Conservation (phyloP, 2,888 invertebrate genomes). For the Marasmarcha lunaedactyla region DNA sequence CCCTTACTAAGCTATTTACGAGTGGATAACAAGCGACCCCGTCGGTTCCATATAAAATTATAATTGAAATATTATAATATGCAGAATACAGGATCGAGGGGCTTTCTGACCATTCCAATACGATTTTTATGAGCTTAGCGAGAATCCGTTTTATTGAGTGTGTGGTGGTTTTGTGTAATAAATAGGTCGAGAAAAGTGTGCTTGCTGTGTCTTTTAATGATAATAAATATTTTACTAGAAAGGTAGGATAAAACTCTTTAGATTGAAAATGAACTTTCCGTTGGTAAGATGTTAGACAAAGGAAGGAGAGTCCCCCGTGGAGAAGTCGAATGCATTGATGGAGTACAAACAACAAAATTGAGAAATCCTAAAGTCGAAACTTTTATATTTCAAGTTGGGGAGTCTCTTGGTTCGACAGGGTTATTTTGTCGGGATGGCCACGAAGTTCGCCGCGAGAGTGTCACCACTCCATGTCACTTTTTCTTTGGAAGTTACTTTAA, state of each 20-base stretch:
- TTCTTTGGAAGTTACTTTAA: constrained; percentile 58
- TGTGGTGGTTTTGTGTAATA: no score
- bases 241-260: no score
- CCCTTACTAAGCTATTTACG: constrained; percentile 56
- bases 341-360: constrained; percentile 40
- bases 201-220: no score
- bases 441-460: constrained; percentile 39
- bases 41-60: constrained; percentile 39
- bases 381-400: constrained; percentile 56
- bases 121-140: constrained; percentile 9
- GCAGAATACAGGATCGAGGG: constrained; percentile 41
- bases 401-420: constrained; percentile 41
- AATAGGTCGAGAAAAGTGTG: no score
- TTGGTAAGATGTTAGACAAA: no score
- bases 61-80: constrained; percentile 52
- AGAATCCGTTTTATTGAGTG: no score
- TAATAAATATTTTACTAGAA: no score
- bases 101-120: constrained; percentile 18
- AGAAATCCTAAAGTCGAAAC: constrained; percentile 36
- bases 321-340: constrained; percentile 16
- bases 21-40: constrained; percentile 44
- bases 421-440: constrained; percentile 53
- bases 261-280: no score
- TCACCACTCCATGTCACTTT: constrained; percentile 62
- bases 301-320: no score